Evolutionary conservation across 2,888 invertebrate genomes (phyloP).

Genomic region (Argyresthia albistria): DNA sequence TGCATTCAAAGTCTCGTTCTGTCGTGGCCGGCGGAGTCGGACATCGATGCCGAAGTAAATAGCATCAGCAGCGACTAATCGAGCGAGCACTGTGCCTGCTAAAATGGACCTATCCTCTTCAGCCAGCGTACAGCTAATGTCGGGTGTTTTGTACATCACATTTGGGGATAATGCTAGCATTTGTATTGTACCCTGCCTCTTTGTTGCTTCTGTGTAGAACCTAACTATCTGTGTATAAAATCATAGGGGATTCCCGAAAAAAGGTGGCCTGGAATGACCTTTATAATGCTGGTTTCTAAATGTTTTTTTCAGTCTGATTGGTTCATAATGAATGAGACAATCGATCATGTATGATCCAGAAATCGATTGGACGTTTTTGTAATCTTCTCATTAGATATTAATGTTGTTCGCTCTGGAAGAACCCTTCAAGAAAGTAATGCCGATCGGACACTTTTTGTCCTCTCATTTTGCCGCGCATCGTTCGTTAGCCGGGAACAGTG

Average conservation of each 20-base stretch:
- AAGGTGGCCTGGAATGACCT: too few relatives aligned
- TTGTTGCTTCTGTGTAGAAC: too few relatives aligned
- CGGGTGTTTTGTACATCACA: not conserved
- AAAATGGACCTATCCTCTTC: slow-evolving; percentile 5
- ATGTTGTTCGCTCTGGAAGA: not conserved
- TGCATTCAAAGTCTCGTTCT: slow-evolving; percentile 26
- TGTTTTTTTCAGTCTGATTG: too few relatives aligned
- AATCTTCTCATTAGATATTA: not conserved
- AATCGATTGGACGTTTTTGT: too few relatives aligned
- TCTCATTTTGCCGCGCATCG: slow-evolving; percentile 29
- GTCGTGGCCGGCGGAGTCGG: slow-evolving; percentile 15
- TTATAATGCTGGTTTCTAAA: too few relatives aligned
- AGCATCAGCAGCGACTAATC: slow-evolving; percentile 29
- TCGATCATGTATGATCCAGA: too few relatives aligned
- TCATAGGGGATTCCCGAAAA: too few relatives aligned
- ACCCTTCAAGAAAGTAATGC: slow-evolving; percentile 19
- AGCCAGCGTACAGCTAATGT: not conserved
- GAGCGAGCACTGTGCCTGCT: slow-evolving; percentile 27
- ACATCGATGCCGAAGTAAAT: slow-evolving; percentile 20
- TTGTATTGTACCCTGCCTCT: too few relatives aligned
- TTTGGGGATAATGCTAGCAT: too few relatives aligned
- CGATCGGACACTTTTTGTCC: slow-evolving; percentile 43
- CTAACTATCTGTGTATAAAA: too few relatives aligned
- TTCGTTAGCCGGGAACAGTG: slow-evolving; percentile 30
- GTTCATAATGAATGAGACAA: too few relatives aligned